phyloP scores from a whole-genome alignment of 2,797 vertebrate genomes.

The Sphenodon punctatus region DNA sequence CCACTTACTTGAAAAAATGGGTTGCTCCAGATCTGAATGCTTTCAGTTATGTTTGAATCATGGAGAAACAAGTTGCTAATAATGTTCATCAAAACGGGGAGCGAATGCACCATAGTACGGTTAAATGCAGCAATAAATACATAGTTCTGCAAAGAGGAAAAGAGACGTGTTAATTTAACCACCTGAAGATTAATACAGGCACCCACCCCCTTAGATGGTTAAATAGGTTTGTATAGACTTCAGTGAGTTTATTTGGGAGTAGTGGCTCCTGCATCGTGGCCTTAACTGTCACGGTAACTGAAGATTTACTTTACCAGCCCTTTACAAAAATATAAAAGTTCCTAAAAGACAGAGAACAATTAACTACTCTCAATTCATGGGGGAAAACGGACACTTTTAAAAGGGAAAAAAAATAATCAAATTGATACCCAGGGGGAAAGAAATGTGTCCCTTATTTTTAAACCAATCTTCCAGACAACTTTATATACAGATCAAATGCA shows the following conservation, averaged over 20 bases:
- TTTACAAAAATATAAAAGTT: neutral
- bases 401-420: neutral
- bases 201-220: too few relatives aligned
- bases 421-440: neutral
- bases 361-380: too few relatives aligned
- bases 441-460: rapidly evolving
- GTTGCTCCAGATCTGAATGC: conserved; percentile 89
- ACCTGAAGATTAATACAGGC: rapidly evolving
- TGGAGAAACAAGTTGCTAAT: conserved; percentile 90
- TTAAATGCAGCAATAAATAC: conserved; percentile 86
- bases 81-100: conserved; percentile 89
- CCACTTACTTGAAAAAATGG: conserved; percentile 91
- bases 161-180: neutral
- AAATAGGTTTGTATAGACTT: too few relatives aligned
- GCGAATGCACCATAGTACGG: conserved; percentile 90
- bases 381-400: too few relatives aligned
- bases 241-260: too few relatives aligned
- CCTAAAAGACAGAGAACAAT: neutral
- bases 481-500: too few relatives aligned
- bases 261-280: too few relatives aligned
- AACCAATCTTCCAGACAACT: too few relatives aligned
- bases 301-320: too few relatives aligned
- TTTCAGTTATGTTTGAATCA: conserved; percentile 82
- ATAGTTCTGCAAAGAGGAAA: conserved; percentile 78
- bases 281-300: too few relatives aligned